These are phyloP conservation scores for Merodon equestris DNA, from an alignment of 2,888 invertebrate genomes.

Conservation along the genomic window DNA sequence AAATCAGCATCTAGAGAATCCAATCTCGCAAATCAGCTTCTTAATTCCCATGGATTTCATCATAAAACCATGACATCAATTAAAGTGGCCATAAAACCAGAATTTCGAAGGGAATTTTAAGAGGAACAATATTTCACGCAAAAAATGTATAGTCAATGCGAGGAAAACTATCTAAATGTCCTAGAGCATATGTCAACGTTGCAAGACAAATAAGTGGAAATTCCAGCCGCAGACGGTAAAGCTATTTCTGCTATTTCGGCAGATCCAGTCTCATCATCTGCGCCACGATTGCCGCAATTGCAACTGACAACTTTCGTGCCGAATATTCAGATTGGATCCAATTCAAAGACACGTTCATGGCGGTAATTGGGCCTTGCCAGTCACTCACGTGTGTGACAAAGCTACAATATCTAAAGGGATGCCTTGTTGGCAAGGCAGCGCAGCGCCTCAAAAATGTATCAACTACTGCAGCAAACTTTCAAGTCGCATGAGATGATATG, in stretches of 20 bases:
- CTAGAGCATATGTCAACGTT: constrained; percentile 7
- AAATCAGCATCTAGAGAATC: neutral
- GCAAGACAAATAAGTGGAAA: neutral
- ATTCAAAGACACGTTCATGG: constrained; percentile 23
- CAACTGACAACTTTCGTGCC: neutral
- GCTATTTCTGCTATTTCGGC: constrained; percentile 10
- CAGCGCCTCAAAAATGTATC: neutral
- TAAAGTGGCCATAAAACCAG: constrained; percentile 5
- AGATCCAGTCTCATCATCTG: neutral
- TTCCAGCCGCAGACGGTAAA: neutral
- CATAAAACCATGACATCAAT: neutral
- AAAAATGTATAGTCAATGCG: neutral
- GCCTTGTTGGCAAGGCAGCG: constrained; percentile 5
- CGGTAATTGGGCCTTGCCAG: neutral
- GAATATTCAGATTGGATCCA: neutral
- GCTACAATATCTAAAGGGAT: too few relatives aligned
- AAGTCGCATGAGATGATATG: constrained; percentile 21
- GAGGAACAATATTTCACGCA: neutral
- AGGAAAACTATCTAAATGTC: neutral
- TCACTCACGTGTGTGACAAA: constrained; percentile 22
- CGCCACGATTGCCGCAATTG: neutral
- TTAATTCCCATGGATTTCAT: neutral
- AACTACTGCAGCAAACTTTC: constrained; percentile 5
- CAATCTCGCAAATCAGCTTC: constrained; percentile 7
- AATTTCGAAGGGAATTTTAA: neutral